Conservation (phyloP, 2,888 invertebrate genomes). For the Drosophila dives region DNA sequence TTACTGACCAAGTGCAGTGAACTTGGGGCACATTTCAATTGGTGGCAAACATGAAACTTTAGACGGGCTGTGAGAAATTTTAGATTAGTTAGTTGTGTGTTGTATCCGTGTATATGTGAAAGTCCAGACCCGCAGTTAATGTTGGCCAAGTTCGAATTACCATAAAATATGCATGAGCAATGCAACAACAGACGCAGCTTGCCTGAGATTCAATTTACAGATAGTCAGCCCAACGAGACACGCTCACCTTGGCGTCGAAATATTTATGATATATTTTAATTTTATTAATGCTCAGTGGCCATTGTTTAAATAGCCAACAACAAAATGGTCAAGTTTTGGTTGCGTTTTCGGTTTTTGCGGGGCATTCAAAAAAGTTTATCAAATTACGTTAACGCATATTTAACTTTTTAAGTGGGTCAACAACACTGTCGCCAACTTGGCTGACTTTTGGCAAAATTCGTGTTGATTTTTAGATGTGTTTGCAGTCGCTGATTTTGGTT, state of each 20-base stretch:
- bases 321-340: constrained; percentile 57
- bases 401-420: constrained; percentile 54
- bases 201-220: constrained; percentile 53
- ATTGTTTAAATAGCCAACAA: constrained; percentile 39
- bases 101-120: constrained; percentile 28
- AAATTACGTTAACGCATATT: constrained; percentile 44
- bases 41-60: constrained; percentile 50
- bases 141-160: constrained; percentile 69
- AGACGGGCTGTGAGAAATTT: constrained; percentile 69
- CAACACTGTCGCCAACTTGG: constrained; percentile 40
- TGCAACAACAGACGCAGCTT: constrained; percentile 63
- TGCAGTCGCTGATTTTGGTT: constrained; percentile 5
- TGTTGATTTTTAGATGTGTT: constrained; percentile 20
- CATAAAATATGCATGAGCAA: constrained; percentile 70
- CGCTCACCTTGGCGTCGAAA: constrained; percentile 61
- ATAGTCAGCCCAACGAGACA: constrained; percentile 44
- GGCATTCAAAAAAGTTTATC: constrained; percentile 56
- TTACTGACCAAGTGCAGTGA: constrained; percentile 69
- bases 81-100: constrained; percentile 5
- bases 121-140: constrained; percentile 42
- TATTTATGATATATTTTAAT: constrained; percentile 45
- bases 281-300: constrained; percentile 46
- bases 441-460: constrained; percentile 31
- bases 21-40: constrained; percentile 50
- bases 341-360: constrained; percentile 29